These are phyloP conservation scores for Urocolius indicus DNA, from an alignment of 2,113 vertebrate genomes.

Conservation along the genomic window DNA sequence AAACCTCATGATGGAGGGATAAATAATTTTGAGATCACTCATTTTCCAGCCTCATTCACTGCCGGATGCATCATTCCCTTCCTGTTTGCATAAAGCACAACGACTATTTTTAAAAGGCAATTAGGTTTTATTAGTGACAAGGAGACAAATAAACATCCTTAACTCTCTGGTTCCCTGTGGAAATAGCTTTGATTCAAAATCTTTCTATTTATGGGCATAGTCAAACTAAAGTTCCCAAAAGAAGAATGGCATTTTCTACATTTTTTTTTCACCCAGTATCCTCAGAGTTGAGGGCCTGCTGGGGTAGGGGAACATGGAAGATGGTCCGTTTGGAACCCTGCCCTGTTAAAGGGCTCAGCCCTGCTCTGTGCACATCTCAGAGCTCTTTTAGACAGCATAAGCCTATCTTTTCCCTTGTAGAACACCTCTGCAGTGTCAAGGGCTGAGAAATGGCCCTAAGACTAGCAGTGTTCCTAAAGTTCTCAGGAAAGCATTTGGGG, in stretches of 20 bases:
- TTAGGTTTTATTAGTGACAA: slow-evolving; percentile 37
- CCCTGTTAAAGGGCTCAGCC: not conserved
- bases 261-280: not conserved
- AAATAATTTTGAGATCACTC: not conserved
- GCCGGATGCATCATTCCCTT: not conserved
- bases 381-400: not conserved
- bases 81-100: not conserved
- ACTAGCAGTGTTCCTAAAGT: not conserved
- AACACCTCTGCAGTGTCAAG: not conserved
- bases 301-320: not conserved
- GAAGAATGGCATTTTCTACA: not conserved
- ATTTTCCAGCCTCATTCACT: not conserved
- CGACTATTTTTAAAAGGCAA: slow-evolving; percentile 17
- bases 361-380: not conserved
- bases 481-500: not conserved
- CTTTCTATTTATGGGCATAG: not conserved
- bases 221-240: not conserved
- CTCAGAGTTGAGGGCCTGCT: not conserved
- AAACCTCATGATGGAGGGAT: not conserved
- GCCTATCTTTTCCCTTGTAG: not conserved
- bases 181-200: slow-evolving; percentile 19
- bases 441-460: not conserved
- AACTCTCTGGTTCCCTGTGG: not conserved
- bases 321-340: not conserved
- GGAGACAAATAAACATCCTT: slow-evolving; percentile 7